These are phyloP conservation scores for Hippopotamyrus pictus DNA, from an alignment of 2,797 vertebrate genomes.

Conservation along the genomic window DNA sequence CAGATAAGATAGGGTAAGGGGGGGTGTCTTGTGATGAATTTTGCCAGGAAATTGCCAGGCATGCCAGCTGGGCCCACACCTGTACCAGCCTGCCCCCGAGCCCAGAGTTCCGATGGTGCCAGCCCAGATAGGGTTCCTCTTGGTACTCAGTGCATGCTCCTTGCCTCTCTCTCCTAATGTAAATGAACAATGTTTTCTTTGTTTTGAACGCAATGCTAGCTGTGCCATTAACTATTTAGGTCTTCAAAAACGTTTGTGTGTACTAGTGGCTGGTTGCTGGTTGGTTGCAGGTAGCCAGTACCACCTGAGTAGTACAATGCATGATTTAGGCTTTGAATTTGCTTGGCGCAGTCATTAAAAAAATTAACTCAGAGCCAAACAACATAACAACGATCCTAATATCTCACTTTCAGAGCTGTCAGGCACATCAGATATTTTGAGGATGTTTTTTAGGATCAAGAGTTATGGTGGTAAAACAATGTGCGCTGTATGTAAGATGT, in stretches of 20 bases:
- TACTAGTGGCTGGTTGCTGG: too few relatives aligned
- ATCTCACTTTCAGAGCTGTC: not conserved
- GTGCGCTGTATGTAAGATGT: not conserved
- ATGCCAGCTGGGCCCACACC: not conserved
- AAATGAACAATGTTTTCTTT: not conserved
- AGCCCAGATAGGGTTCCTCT: not conserved
- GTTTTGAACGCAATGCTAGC: not conserved
- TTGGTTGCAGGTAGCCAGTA: too few relatives aligned
- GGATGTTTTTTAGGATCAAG: not conserved
- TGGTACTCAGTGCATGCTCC: not conserved
- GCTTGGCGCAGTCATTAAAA: not conserved
- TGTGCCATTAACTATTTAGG: not conserved
- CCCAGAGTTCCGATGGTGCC: too few relatives aligned
- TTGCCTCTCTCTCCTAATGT: too few relatives aligned
- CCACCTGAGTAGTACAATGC: not conserved
- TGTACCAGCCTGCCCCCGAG: too few relatives aligned
- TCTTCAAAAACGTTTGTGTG: not conserved
- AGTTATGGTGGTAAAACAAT: not conserved
- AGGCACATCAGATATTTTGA: not conserved
- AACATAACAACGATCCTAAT: not conserved
- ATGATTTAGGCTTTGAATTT: not conserved
- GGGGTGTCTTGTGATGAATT: not conserved
- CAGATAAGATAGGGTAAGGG: not conserved
- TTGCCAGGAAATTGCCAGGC: not conserved
- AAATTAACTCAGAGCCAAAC: too few relatives aligned